Percentiles rank a stretch among this genome's conserved stretches.
phyloP scores from a whole-genome alignment of 2,888 invertebrate species.

The Harmothoe impar region DNA sequence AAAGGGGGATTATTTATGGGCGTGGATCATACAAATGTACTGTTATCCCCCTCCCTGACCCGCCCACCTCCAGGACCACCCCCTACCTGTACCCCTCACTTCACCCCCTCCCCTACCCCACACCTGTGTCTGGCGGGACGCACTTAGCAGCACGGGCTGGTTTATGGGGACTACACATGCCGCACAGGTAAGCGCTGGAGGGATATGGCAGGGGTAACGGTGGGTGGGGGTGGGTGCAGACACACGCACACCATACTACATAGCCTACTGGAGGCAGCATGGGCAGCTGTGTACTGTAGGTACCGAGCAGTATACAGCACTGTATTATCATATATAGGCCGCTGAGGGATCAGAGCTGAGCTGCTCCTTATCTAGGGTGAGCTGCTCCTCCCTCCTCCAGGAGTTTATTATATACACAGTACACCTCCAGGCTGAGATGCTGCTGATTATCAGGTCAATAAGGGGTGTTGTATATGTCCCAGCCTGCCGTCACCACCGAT shows the following conservation, averaged over 20 bases:
- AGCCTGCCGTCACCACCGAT: not conserved
- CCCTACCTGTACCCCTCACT: not conserved
- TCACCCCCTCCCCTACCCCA: constrained; percentile 13
- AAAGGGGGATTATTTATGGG: constrained; percentile 29
- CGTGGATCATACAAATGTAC: constrained; percentile 56
- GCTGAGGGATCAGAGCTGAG: too few species aligned
- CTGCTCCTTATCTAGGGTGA: too few species aligned
- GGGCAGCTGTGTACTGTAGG: not conserved
- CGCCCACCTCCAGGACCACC: not conserved
- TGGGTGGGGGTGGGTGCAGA: constrained; percentile 5
- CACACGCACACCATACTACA: not conserved
- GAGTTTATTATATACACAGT: too few species aligned
- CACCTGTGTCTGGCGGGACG: not conserved
- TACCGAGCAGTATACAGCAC: too few species aligned
- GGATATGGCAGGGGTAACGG: not conserved
- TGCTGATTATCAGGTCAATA: too few species aligned
- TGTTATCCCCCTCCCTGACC: constrained; percentile 22
- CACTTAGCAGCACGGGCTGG: constrained; percentile 10
- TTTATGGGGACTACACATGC: constrained; percentile 47
- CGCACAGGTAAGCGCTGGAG: constrained; percentile 31
- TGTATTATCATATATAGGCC: too few species aligned
- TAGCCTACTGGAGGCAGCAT: not conserved
- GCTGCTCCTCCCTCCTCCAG: too few species aligned
- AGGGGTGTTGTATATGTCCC: too few species aligned
- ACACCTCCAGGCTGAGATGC: too few species aligned